Percentiles rank a stretch among this genome's conserved stretches.
These are phyloP conservation scores for Callimico goeldii DNA, from an alignment of 2,797 vertebrate species.

Conservation along the genomic window DNA sequence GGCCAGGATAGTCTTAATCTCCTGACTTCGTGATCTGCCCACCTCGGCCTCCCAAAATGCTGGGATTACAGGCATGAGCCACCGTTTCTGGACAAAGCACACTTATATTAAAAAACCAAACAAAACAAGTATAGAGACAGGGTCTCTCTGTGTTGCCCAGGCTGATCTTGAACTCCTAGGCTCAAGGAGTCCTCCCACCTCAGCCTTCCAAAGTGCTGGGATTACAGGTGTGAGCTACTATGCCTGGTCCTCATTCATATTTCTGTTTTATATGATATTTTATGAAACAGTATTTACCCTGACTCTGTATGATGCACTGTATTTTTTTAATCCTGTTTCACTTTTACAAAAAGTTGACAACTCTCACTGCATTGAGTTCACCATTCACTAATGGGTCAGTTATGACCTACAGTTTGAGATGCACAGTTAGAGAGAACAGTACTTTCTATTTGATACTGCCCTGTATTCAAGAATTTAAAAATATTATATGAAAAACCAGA, in stretches of 20 bases:
- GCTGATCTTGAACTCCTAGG: background rate
- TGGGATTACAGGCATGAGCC: too few relatives aligned
- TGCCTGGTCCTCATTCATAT: background rate
- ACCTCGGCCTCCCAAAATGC: too few relatives aligned
- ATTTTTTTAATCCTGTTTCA: background rate
- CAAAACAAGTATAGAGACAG: background rate
- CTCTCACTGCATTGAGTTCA: background rate
- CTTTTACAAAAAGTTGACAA: background rate
- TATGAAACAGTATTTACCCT: background rate
- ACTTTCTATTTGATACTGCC: background rate
- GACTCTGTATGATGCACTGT: background rate
- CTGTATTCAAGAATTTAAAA: background rate
- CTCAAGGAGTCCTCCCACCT: background rate
- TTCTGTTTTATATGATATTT: background rate
- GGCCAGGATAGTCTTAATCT: too few relatives aligned
- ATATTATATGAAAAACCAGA: background rate
- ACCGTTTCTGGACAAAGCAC: conserved; percentile 82
- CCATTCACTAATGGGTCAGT: background rate
- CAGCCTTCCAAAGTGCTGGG: background rate
- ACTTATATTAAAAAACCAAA: background rate
- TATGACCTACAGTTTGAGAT: background rate
- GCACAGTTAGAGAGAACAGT: background rate
- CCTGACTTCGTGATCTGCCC: too few relatives aligned
- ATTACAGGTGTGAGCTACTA: background rate
- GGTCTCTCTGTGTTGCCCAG: background rate